phyloP scores from a whole-genome alignment of 2,888 invertebrate genomes.

The Masnerella sp. region DNA sequence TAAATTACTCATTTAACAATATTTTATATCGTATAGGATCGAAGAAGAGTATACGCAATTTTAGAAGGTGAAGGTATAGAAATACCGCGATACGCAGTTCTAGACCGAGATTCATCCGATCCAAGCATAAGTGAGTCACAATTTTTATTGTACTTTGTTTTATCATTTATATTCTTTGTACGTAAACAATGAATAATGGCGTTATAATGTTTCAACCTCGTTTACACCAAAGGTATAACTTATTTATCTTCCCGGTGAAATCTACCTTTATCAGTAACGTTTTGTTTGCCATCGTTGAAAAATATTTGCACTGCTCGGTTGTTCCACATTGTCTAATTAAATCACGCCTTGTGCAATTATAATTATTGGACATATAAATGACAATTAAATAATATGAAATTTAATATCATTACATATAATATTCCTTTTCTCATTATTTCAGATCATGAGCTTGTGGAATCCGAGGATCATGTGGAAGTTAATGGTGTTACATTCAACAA shows the following conservation, averaged over 20 bases:
- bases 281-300: neutral
- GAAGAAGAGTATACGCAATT: constrained; percentile 96
- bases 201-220: neutral
- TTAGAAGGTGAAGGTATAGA: constrained; percentile 96
- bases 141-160: constrained; percentile 10
- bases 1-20: neutral
- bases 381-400: too few relatives aligned
- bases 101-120: constrained; percentile 95
- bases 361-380: neutral
- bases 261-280: neutral
- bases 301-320: neutral
- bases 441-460: constrained; percentile 95
- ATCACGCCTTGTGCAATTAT: neutral
- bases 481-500: constrained; percentile 97
- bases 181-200: constrained; percentile 4
- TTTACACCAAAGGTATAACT: neutral
- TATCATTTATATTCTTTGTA: neutral
- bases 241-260: neutral
- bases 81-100: constrained; percentile 97
- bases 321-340: too few relatives aligned
- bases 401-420: too few relatives aligned
- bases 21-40: constrained; percentile 81
- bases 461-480: constrained; percentile 98
- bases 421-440: too few relatives aligned
- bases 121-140: constrained; percentile 79